A percentile compares a stretch with the other conserved stretches of the same genome.
Evolutionary conservation across 2,797 vertebrate genomes (phyloP).

Genomic region (Rhynchotus rufescens): DNA sequence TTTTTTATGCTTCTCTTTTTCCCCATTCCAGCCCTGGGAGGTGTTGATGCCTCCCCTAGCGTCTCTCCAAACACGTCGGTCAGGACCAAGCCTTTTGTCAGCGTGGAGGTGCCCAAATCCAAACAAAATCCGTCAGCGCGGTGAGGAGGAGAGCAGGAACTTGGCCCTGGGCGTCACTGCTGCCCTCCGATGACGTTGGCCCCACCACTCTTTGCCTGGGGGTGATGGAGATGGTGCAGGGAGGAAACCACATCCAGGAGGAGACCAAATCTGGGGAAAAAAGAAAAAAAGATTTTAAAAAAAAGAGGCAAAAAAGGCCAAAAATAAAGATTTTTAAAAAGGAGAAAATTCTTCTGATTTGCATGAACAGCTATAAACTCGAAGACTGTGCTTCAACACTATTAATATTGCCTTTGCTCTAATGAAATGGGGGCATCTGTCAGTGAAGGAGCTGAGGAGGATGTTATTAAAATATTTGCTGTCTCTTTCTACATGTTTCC

Average conservation of each 20-base stretch:
- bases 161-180: not conserved
- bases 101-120: constrained; percentile 6
- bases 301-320: not conserved
- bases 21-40: constrained; percentile 42
- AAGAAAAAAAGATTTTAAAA: not conserved
- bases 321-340: not conserved
- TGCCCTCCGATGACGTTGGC: rapidly evolving
- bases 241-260: not conserved
- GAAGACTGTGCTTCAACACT: not conserved
- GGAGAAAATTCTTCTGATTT: not conserved
- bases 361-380: not conserved
- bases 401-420: not conserved
- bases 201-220: rapidly evolving
- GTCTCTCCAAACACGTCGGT: not conserved
- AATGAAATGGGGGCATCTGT: constrained; percentile 4
- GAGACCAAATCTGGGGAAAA: not conserved
- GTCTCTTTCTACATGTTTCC: constrained; percentile 38
- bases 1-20: not conserved
- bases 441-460: constrained; percentile 47
- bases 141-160: not conserved
- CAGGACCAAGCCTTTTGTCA: constrained; percentile 9
- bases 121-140: not conserved
- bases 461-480: constrained; percentile 44
- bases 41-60: not conserved
- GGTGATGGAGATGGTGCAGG: rapidly evolving